Percentiles rank a stretch among this genome's conserved stretches.
phyloP scores from a whole-genome alignment of 2,888 invertebrate species.

The Plusia festucae region DNA sequence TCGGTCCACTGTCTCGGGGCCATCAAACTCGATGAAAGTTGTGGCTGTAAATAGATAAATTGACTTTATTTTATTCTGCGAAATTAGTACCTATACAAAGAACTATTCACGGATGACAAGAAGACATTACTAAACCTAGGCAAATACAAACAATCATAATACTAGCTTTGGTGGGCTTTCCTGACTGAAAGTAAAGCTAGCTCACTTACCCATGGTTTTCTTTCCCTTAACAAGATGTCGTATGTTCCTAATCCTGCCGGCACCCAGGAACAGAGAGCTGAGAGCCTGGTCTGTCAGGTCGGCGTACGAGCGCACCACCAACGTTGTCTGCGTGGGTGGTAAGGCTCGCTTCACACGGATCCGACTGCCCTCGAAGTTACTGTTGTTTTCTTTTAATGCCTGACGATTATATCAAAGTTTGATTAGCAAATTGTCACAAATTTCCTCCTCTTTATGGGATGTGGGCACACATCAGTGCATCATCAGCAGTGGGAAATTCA shows the following conservation, averaged over 20 bases:
- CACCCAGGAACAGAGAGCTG: slow-evolving; percentile 67
- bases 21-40: slow-evolving; percentile 80
- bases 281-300: slow-evolving; percentile 70
- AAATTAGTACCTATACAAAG: background rate
- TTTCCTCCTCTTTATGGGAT: no score
- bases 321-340: slow-evolving; percentile 71
- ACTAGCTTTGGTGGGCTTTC: background rate
- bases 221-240: slow-evolving; percentile 74
- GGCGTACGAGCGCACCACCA: slow-evolving; percentile 74
- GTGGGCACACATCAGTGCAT: no score
- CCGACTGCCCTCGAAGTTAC: slow-evolving; percentile 64
- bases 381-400: slow-evolving; percentile 76
- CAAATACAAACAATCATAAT: no score
- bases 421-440: background rate
- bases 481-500: no score
- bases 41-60: slow-evolving; percentile 68
- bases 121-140: no score
- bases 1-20: slow-evolving; percentile 72
- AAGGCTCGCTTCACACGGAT: slow-evolving; percentile 70
- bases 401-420: slow-evolving; percentile 54
- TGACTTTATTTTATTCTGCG: background rate
- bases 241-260: slow-evolving; percentile 77
- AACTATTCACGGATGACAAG: background rate
- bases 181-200: background rate
- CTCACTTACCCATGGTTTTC: slow-evolving; percentile 71